phyloP scores from a whole-genome alignment of 2,113 vertebrate genomes.

The Hippocampus mohnikei region DNA sequence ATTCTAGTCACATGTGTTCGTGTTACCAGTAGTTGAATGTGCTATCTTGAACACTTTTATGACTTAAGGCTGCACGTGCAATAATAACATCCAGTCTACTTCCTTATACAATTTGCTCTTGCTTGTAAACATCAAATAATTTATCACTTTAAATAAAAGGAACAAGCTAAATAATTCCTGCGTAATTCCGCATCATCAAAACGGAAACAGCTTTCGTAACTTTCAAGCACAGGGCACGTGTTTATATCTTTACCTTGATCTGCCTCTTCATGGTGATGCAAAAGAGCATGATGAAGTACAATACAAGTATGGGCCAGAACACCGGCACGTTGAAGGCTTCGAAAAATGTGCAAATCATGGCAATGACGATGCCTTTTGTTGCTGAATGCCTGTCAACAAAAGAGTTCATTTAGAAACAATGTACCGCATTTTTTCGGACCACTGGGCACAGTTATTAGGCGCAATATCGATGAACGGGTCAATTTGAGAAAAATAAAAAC shows the following conservation, averaged over 20 bases:
- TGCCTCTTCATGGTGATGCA: slow-evolving; percentile 99
- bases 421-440: too few relatives aligned
- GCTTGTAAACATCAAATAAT: too few relatives aligned
- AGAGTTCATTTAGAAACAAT: not conserved
- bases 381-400: slow-evolving; percentile 86
- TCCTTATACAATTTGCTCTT: too few relatives aligned
- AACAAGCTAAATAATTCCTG: not conserved
- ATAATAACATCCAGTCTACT: too few relatives aligned
- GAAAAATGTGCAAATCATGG: slow-evolving; percentile 97
- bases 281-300: slow-evolving; percentile 99
- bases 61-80: too few relatives aligned
- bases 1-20: too few relatives aligned
- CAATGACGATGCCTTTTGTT: slow-evolving; percentile 94
- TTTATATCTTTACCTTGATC: slow-evolving; percentile 83
- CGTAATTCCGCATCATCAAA: not conserved
- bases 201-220: not conserved
- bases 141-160: not conserved
- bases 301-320: slow-evolving; percentile 99
- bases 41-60: too few relatives aligned
- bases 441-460: too few relatives aligned
- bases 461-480: too few relatives aligned
- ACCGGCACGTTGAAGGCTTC: slow-evolving; percentile 98
- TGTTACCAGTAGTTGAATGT: too few relatives aligned
- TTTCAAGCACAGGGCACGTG: not conserved
- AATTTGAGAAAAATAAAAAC: too few relatives aligned